These are phyloP conservation scores for Tichodroma muraria DNA, from an alignment of 2,113 vertebrate species.

Conservation along the genomic window DNA sequence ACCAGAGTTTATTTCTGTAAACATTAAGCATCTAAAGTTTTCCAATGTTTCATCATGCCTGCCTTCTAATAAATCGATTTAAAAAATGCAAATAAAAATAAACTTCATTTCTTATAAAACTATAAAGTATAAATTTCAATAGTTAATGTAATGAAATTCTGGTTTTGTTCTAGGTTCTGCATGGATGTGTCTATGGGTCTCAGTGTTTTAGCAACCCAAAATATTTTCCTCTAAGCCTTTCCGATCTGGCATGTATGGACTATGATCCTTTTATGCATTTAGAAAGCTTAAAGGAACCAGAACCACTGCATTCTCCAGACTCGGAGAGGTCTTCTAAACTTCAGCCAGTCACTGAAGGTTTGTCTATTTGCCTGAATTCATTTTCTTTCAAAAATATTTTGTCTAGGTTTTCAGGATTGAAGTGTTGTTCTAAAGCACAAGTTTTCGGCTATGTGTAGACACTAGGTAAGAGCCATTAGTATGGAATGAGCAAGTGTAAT, in stretches of 20 bases:
- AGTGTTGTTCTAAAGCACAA: background rate
- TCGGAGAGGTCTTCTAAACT: constrained; percentile 95
- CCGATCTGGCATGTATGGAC: constrained; percentile 88
- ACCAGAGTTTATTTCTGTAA: background rate
- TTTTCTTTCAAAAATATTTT: background rate
- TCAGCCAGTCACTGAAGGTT: constrained; percentile 96
- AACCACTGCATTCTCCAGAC: constrained; percentile 97
- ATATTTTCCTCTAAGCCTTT: constrained; percentile 93
- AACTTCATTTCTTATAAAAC: background rate
- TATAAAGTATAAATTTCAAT: background rate
- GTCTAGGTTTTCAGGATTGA: background rate
- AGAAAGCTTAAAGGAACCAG: constrained; percentile 92
- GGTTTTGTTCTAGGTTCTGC: constrained; percentile 80
- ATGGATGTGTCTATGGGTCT: constrained; percentile 96
- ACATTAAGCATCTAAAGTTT: background rate
- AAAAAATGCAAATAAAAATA: background rate
- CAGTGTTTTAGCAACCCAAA: constrained; percentile 90
- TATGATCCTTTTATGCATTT: constrained; percentile 95
- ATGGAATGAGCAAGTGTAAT: constrained; percentile 13
- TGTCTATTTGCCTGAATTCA: constrained; percentile 1
- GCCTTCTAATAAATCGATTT: background rate
- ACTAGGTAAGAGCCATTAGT: background rate
- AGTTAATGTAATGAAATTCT: background rate
- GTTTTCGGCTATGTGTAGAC: background rate
- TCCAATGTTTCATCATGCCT: background rate